phyloP scores from a whole-genome alignment of 2,113 vertebrate species.

The Platysternon megacephalum region DNA sequence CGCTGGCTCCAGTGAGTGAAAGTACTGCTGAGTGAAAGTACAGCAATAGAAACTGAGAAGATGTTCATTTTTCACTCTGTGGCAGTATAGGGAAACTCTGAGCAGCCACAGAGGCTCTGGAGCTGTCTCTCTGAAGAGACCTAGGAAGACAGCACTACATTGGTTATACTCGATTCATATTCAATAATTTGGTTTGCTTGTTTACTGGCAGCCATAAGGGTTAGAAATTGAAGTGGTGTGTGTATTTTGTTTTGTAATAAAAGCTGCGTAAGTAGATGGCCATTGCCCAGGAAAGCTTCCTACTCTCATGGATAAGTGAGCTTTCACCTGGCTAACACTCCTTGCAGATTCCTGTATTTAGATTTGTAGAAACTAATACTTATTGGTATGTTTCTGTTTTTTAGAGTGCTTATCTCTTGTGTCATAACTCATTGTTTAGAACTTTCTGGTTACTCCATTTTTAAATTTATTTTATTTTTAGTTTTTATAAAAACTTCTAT shows the following conservation, averaged over 20 bases:
- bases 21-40: too few species aligned
- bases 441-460: not conserved
- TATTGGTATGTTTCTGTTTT: not conserved
- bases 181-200: not conserved
- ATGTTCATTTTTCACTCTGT: too few species aligned
- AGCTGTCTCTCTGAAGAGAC: not conserved
- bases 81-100: too few species aligned
- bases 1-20: too few species aligned
- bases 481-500: not conserved
- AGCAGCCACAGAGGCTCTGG: fast-evolving
- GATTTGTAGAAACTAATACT: too few species aligned
- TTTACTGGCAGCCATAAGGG: not conserved
- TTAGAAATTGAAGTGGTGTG: not conserved
- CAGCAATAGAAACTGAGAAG: too few species aligned
- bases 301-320: not conserved
- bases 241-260: not conserved
- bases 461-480: not conserved
- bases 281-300: not conserved
- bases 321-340: not conserved
- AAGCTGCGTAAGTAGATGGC: not conserved
- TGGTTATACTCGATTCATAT: not conserved
- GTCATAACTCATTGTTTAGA: not conserved
- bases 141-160: too few species aligned
- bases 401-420: not conserved
- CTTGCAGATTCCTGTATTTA: not conserved